These are phyloP conservation scores for Chroicocephalus ridibundus DNA, from an alignment of 2,113 vertebrate species.

Conservation along the genomic window DNA sequence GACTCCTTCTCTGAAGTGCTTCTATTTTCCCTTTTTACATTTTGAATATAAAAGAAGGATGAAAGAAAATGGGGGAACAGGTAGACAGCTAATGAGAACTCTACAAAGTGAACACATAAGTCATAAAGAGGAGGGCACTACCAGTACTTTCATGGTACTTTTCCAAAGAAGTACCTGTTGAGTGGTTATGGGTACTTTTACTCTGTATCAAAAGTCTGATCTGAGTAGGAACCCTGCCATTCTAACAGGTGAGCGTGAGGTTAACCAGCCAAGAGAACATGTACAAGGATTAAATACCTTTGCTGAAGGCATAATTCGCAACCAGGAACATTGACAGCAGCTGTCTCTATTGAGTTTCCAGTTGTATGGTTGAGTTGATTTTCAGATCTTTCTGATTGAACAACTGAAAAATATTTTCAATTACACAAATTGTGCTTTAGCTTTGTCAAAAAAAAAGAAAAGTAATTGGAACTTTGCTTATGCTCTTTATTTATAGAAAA, in stretches of 20 bases:
- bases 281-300: not conserved
- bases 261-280: constrained; percentile 17
- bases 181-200: not conserved
- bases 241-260: not conserved
- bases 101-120: not conserved
- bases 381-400: not conserved
- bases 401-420: not conserved
- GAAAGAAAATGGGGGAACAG: not conserved
- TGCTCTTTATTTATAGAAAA: not conserved
- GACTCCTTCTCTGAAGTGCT: not conserved
- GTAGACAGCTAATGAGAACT: not conserved
- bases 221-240: not conserved
- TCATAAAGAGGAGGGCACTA: not conserved
- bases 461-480: not conserved
- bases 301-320: constrained; percentile 3
- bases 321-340: not conserved
- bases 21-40: not conserved
- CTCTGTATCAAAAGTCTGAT: not conserved
- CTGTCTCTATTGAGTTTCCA: not conserved
- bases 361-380: not conserved
- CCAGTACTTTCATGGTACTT: not conserved
- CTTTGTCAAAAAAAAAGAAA: not conserved
- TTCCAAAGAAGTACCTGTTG: not conserved
- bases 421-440: not conserved
- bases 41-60: not conserved